A percentile compares a stretch with the other conserved stretches of the same genome.
Evolutionary conservation across 2,888 invertebrate species (phyloP).

Genomic region (Xylocampa areola): DNA sequence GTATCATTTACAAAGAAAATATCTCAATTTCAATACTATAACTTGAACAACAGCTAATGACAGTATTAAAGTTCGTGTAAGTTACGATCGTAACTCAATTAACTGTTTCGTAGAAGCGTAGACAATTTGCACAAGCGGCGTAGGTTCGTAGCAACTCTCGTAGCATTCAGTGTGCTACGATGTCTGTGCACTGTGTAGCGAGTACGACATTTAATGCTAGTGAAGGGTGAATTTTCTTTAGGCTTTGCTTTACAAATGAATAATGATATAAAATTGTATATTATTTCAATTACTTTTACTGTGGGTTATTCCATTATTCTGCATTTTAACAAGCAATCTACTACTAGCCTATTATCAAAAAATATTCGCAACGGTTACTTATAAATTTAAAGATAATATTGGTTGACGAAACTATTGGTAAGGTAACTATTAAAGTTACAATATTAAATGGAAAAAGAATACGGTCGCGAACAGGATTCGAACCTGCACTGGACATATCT

Average conservation of each 20-base stretch:
- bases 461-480: too few species aligned
- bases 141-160: conserved; percentile 47
- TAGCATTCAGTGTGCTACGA: conserved; percentile 47
- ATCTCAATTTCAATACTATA: conserved; percentile 5
- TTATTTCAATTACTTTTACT: background rate
- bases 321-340: too few species aligned
- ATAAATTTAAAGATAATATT: too few species aligned
- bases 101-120: conserved; percentile 45
- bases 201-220: conserved; percentile 19
- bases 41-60: conserved; percentile 22
- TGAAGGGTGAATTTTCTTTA: conserved; percentile 17
- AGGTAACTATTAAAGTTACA: too few species aligned
- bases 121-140: conserved; percentile 38
- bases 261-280: background rate
- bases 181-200: conserved; percentile 20
- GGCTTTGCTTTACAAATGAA: background rate
- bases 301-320: too few species aligned
- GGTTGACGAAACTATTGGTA: too few species aligned
- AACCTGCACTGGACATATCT: too few species aligned
- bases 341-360: too few species aligned
- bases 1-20: background rate
- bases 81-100: conserved; percentile 45
- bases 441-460: too few species aligned
- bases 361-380: too few species aligned
- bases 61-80: conserved; percentile 21